A percentile compares a stretch with the other conserved stretches of the same genome.
Conservation (phyloP, 23 tunicate genomes). For the Pegea sp. region DNA sequence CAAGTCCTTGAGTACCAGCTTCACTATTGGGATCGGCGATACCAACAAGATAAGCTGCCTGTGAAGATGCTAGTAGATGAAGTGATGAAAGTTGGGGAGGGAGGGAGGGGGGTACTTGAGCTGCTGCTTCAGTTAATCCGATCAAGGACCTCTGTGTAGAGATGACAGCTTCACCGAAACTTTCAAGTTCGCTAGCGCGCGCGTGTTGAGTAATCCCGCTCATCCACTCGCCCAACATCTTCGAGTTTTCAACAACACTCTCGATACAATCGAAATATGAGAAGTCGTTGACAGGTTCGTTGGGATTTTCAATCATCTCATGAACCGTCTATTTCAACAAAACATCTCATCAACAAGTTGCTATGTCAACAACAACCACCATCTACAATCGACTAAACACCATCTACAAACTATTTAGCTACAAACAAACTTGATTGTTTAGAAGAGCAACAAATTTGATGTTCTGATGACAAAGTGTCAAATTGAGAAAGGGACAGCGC, state of each 20-base stretch:
- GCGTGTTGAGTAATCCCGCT: conserved; percentile 98
- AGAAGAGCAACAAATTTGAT: not conserved
- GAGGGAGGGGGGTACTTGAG: conserved; percentile 34
- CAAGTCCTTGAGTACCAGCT: conserved; percentile 86
- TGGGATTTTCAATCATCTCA: conserved; percentile 74
- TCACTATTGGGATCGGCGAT: conserved; percentile 92
- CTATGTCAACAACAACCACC: too few relatives aligned
- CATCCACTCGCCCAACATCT: conserved; percentile 59
- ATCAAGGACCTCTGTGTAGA: conserved; percentile 68
- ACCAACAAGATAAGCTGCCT: conserved; percentile 93
- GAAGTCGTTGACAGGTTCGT: conserved; percentile 85
- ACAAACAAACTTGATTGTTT: not conserved
- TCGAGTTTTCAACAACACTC: conserved; percentile 85
- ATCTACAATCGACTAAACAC: not conserved
- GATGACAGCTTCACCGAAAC: conserved; percentile 76
- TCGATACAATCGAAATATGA: conserved; percentile 90
- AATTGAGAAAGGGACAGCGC: too few relatives aligned
- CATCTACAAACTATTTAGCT: not conserved
- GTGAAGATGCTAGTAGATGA: not conserved
- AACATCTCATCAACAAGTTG: too few relatives aligned
- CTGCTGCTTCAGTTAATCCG: conserved; percentile 91
- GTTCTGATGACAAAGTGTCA: not conserved
- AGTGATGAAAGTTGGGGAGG: not conserved
- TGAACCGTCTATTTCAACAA: conserved; percentile 50
- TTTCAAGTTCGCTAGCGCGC: conserved; percentile 66